Evolutionary conservation across 2,888 invertebrate species (phyloP), one percentile per base, ranked within the genome.

Genomic region (Xestia xanthographa): DNA sequence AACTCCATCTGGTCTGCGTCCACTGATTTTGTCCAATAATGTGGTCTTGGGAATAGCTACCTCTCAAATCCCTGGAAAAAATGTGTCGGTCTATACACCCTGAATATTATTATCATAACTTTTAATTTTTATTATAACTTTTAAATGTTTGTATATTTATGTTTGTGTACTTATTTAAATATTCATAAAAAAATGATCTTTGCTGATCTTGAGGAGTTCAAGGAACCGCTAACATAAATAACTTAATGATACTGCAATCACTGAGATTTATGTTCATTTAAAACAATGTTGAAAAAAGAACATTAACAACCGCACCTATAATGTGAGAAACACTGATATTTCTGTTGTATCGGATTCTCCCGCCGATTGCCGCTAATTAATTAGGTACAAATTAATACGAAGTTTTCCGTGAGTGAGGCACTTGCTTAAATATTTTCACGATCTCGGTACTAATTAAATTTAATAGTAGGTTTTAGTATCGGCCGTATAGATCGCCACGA

Each of bases 171-270:
- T n/a, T 12, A 53, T 53, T 17, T 48, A 48, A 8, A 53, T 53
- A 26, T 26, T 26, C 26, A 5, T 50, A 50, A 26, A 26, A 50
- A 50, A 50, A 26, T 56, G 26, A 2, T 56, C 56, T 14, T 66
- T 66, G 41, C 45, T 82, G 82, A 82, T 82, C 66, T 81, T 82
- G 74, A 65, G 34, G 53, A 79, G 68, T 81, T 82, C 53, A 80
- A 66, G 76, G 79, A 66, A 75, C 4, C 14, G 53, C 6, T 34
- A 17, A n/a, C n/a, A 53, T 76, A 62, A 34, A 66, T 76, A 60
- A 56, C 26, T 69, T 41, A 45, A 58, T 68, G 11, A 50, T 29
- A 29, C 6, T 74, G 22, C 34, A 34, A 53, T 9, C 56, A 3
- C 66, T 69, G 60, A 53, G 43, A 69, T 77, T 69, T 20, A 56